These are phyloP conservation scores for Brevimyrus niger DNA, from an alignment of 2,113 vertebrate species.

Conservation along the genomic window DNA sequence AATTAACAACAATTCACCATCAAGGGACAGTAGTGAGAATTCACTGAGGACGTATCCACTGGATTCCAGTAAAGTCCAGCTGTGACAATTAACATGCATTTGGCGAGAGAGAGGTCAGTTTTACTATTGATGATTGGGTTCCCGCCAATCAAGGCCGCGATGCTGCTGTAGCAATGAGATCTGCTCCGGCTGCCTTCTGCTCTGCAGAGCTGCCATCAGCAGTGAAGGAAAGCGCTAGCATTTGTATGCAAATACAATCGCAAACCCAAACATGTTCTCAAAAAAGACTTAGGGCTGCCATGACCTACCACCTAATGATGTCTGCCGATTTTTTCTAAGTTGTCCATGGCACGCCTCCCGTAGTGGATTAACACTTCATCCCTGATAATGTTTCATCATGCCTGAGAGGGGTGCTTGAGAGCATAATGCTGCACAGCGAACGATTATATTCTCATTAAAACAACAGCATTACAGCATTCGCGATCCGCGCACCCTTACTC, in stretches of 20 bases:
- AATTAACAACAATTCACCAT: neutral
- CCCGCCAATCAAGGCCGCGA: neutral
- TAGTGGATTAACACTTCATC: neutral
- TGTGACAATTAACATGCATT: neutral
- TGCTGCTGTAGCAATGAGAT: neutral
- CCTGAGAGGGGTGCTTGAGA: neutral
- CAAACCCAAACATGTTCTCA: neutral
- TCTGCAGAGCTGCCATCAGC: neutral
- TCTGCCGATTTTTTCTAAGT: neutral
- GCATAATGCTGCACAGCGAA: neutral
- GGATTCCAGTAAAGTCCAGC: neutral
- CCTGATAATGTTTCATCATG: neutral
- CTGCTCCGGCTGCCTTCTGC: neutral
- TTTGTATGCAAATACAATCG: neutral
- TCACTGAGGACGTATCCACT: neutral
- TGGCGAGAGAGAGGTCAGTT: neutral
- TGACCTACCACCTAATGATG: neutral
- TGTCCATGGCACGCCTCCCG: neutral
- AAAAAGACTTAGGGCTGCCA: neutral
- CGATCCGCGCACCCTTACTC: neutral
- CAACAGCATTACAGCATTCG: neutral
- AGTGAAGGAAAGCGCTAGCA: neutral
- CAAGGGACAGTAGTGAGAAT: neutral
- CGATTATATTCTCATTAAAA: neutral
- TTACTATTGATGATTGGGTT: neutral